A percentile compares a stretch with the other conserved stretches of the same genome.
phyloP scores from a whole-genome alignment of 2,113 vertebrate genomes.

The Pseudopodoces humilis region DNA sequence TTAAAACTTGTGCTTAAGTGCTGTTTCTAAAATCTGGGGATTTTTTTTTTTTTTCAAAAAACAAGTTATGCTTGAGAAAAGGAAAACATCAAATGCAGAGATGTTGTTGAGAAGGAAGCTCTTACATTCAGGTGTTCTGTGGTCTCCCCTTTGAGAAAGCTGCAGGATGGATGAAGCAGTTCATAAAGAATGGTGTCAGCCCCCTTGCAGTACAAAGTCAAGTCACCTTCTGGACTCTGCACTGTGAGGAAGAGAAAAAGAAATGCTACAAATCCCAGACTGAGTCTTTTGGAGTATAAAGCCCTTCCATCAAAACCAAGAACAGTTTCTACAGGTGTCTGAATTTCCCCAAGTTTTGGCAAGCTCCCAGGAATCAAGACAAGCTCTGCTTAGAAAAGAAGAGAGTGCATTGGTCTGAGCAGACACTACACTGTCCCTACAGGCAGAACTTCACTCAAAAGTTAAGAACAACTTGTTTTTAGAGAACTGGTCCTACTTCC shows the following conservation, averaged over 20 bases:
- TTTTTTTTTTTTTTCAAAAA: not conserved
- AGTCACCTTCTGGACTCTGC: slow-evolving; percentile 78
- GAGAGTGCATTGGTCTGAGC: not conserved
- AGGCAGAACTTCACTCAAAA: not conserved
- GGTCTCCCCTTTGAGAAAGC: slow-evolving; percentile 78
- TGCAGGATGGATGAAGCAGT: slow-evolving; percentile 82
- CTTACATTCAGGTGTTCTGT: slow-evolving; percentile 89
- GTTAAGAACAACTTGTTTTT: not conserved
- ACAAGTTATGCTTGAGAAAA: not conserved
- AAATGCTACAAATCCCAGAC: not conserved
- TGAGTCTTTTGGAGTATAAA: not conserved
- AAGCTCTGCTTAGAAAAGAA: not conserved
- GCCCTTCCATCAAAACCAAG: not conserved
- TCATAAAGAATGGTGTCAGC: slow-evolving; percentile 92
- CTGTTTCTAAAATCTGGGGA: not conserved
- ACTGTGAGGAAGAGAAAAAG: slow-evolving; percentile 71
- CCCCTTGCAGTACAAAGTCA: slow-evolving; percentile 92
- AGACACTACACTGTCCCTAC: rapidly evolving
- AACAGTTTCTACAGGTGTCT: not conserved
- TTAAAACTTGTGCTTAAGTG: not conserved
- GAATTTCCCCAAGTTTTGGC: not conserved
- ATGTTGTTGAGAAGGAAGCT: not conserved
- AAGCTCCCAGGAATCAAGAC: not conserved
- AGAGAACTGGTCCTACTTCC: not conserved
- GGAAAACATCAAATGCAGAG: not conserved